Percentiles rank a stretch among this genome's conserved stretches.
Evolutionary conservation across 1,140 invertebrate species (phyloP).

Genomic region (Ceratina calcarata): DNA sequence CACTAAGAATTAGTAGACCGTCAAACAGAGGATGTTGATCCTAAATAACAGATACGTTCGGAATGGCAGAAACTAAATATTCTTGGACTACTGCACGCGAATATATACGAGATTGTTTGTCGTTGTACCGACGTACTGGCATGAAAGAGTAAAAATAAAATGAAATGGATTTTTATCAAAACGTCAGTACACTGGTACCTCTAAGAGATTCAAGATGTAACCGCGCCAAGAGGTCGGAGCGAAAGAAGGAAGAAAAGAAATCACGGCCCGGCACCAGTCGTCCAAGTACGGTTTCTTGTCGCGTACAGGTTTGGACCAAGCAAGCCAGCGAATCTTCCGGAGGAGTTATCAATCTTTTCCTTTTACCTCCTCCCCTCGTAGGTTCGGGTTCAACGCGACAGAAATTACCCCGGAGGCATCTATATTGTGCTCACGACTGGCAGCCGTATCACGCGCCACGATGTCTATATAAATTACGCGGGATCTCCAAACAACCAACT

Average conservation of each 20-base stretch:
- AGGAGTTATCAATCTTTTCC: constrained; percentile 36
- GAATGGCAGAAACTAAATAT: too few species aligned
- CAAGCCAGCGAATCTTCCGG: constrained; percentile 2
- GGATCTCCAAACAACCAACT: neutral
- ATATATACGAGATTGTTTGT: too few species aligned
- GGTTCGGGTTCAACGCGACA: constrained; percentile 23
- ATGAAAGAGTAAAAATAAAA: too few species aligned
- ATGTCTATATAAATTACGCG: constrained; percentile 20
- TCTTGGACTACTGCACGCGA: too few species aligned
- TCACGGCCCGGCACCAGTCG: neutral
- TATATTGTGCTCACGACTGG: neutral
- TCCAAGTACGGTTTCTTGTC: constrained; percentile 17
- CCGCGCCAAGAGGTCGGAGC: constrained; percentile 11
- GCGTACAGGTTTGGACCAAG: neutral
- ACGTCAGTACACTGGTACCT: too few species aligned
- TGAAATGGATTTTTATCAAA: too few species aligned
- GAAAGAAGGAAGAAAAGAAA: neutral
- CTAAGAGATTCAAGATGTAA: too few species aligned
- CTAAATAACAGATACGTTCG: too few species aligned
- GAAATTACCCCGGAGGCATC: constrained; percentile 33
- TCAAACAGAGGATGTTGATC: too few species aligned
- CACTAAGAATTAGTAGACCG: too few species aligned
- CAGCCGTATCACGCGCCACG: constrained; percentile 24
- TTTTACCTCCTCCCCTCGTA: neutral
- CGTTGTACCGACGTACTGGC: too few species aligned